Evolutionary conservation across 2,113 vertebrate species (phyloP), one percentile per base, ranked within the genome.

Genomic region (Tretioscincus oriximinensis): DNA sequence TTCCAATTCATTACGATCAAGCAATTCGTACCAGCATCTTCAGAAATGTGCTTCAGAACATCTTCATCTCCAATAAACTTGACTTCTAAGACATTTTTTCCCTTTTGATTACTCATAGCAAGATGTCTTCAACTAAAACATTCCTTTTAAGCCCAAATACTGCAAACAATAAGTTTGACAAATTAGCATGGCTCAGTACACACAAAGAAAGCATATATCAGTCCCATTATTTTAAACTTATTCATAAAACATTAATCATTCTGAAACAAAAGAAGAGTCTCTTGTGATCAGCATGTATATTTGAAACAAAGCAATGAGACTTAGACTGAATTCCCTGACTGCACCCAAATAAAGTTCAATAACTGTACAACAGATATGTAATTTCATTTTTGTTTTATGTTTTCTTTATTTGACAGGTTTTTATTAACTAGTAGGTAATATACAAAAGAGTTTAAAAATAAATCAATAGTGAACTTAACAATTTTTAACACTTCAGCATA

Each of bases 41-140:
- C 98, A 69, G 95, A 91, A 85, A 99, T 99, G 90, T 99, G 97
- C 77, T 95, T 96, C 92, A 98, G 84, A 61, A 98, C 98, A 78
- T 98, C 97, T 81, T 95, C 95, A 87, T 99, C 98, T 1, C 96
- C 91, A 67, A 99, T 92, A 89, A 99, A 99, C 68, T 93, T 96
- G 85, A 99, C 96, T 81, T 96, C 90, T 81, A 97, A 77, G 12
- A 83, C 84, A 65, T 80, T 84, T 29, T 76, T 83, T 61, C 77
- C 74, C 4, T 88, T 90, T 63, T 58, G 31, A 47, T 82, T 85
- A 91, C 90, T 97, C 96, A 96, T 97, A 84, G 76, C 87, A 93
- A 28, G 51, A 66, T 64, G 77, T 86, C 88, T 61, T 81, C 84
- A 63, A 3, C 78, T 60, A 83, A 86, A 64, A 72, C 61, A 49